Evolutionary conservation across 1,140 invertebrate genomes (phyloP), one percentile per base, ranked within the genome.

Genomic region (Meteorus sp.): DNA sequence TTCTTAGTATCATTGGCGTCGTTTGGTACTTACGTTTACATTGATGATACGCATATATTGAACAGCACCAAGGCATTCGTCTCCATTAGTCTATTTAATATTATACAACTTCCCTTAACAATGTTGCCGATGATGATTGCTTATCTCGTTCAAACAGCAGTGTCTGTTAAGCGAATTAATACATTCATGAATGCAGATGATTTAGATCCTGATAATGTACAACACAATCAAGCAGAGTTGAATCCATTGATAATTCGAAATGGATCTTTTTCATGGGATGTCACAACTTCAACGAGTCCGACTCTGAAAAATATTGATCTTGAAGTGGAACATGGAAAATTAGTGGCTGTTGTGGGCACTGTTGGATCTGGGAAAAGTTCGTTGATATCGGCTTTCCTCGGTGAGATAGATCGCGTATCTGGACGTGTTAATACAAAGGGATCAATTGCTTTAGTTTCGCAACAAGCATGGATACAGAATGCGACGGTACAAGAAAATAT

Each of bases 1-100:
- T 97, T 97, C 77, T 83, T 98, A 87, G 95, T 94, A 55, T 91
- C 91, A 67, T 82, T 98, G 77, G 93, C 92, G 58, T 92, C 94
- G 67, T 99, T 98, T 80, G 90, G 89, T 66, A 93, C 92, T 57
- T 97, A 88, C 81, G 89, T 96, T 67, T 80, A 95, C 75, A 84
- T 89, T 70, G 89, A 91, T 77, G 87, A 91, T 73, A 77, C 74
- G 2, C 89, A 93, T 75, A 84, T 93, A 56, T 82, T 99, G 72
- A 89, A 95, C 77, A 90, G 95, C 66, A 85, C 87, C 75, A 95
- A 86, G 72, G 97, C 93, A 64, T 99, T 99, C 84, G 96, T 99
- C 60, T 94, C 96, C 64, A 84, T 99, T 65, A 92, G 95, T 74
- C 87, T 99, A 69, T 99, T 99, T 85, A 98, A 99, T 82, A 95